phyloP scores from a whole-genome alignment of 1,140 invertebrate species.

The Spodoptera frugiperda region DNA sequence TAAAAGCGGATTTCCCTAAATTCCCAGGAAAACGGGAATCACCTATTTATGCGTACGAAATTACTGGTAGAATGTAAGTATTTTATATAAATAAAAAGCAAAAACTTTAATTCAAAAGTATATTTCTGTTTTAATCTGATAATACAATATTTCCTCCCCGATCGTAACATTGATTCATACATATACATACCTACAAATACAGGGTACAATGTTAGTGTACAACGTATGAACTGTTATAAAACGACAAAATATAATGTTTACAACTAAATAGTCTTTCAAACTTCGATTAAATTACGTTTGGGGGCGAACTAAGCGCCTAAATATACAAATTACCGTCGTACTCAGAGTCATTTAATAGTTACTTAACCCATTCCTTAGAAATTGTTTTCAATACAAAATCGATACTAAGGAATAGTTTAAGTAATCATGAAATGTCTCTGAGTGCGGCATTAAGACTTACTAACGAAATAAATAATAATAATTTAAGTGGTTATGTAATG shows the following conservation, averaged over 20 bases:
- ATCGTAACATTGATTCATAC: conserved; percentile 51
- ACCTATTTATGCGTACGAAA: no score
- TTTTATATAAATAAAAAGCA: no score
- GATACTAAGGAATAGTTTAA: no score
- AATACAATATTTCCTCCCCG: conserved; percentile 53
- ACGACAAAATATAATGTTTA: conserved; percentile 29
- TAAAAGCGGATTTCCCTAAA: no score
- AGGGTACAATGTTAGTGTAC: conserved; percentile 48
- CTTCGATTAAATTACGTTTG: conserved; percentile 25
- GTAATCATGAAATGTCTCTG: no score
- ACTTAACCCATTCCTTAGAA: no score
- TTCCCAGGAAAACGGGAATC: no score
- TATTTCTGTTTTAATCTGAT: conserved; percentile 48
- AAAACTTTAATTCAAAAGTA: conserved; percentile 52
- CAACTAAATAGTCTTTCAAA: conserved; percentile 44
- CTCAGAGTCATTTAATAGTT: no score
- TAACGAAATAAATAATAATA: background rate
- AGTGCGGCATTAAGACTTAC: no score
- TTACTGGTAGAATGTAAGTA: no score
- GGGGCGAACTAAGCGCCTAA: background rate
- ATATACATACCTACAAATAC: conserved; percentile 49
- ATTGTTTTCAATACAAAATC: no score
- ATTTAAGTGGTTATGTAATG: no score
- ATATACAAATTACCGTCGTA: conserved; percentile 10
- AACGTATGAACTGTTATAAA: conserved; percentile 36